Percentiles rank a stretch among this genome's conserved stretches.
Evolutionary conservation across 1,140 invertebrate genomes (phyloP).

Genomic region (Cydia pomonella): DNA sequence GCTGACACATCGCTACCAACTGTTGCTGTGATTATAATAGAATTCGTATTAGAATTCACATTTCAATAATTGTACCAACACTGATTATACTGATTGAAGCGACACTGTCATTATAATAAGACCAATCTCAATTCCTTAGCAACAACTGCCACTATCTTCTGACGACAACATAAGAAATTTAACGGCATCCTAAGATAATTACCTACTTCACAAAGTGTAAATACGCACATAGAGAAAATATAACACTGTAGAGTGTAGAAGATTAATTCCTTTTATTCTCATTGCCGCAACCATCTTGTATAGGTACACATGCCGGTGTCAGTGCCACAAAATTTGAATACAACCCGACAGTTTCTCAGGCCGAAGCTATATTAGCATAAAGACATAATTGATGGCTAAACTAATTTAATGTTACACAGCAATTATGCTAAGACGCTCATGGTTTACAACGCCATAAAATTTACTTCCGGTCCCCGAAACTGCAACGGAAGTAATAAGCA

Average conservation of each 20-base stretch:
- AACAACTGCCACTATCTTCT: no score
- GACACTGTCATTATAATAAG: no score
- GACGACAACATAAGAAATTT: no score
- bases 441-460: slow-evolving; percentile 74
- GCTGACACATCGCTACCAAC: slow-evolving; percentile 69
- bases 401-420: slow-evolving; percentile 72
- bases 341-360: slow-evolving; percentile 35
- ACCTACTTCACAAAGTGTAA: background rate
- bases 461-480: slow-evolving; percentile 68
- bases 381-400: slow-evolving; percentile 67
- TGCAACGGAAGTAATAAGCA: slow-evolving; percentile 75
- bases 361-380: slow-evolving; percentile 53
- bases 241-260: background rate
- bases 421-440: slow-evolving; percentile 74
- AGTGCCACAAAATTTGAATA: slow-evolving; percentile 34
- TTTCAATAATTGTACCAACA: background rate
- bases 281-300: background rate
- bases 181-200: no score
- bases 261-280: background rate
- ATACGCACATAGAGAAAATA: background rate
- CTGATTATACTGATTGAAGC: background rate
- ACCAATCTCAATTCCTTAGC: no score
- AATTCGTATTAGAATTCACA: slow-evolving; percentile 68
- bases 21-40: slow-evolving; percentile 73
- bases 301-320: background rate